Conservation (phyloP, 2,113 vertebrate genomes). For the Isurus oxyrinchus region DNA sequence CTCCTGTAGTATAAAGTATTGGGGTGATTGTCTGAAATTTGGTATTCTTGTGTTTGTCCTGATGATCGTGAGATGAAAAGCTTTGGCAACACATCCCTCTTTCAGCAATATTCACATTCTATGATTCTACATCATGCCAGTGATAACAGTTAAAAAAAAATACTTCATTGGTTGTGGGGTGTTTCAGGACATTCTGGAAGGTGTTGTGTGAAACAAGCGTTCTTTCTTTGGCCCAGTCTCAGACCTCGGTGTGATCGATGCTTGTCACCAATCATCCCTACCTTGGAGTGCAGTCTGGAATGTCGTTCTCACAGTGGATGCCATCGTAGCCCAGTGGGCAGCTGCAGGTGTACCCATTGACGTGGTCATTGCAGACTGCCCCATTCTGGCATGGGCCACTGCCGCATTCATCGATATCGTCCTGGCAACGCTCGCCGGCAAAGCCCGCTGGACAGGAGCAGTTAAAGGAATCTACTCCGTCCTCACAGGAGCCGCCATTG, state of each 20-base stretch:
- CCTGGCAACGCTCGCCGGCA: slow-evolving; percentile 11
- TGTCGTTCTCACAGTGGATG: slow-evolving; percentile 30
- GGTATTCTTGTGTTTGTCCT: neutral
- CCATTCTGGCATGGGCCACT: slow-evolving; percentile 10
- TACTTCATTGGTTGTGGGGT: neutral
- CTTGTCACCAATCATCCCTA: neutral
- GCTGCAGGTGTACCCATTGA: slow-evolving; percentile 33
- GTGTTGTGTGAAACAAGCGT: neutral
- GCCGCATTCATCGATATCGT: neutral
- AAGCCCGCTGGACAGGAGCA: neutral
- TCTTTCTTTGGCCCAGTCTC: neutral
- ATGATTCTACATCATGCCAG: neutral
- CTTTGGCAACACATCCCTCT: neutral
- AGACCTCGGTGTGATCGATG: too few species aligned
- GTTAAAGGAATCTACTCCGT: neutral
- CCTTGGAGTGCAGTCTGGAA: slow-evolving; percentile 40
- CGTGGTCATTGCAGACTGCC: neutral
- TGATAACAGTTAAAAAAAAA: neutral
- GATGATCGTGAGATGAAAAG: neutral
- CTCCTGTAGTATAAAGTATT: neutral
- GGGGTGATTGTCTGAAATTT: neutral
- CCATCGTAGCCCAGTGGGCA: slow-evolving; percentile 39
- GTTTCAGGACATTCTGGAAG: neutral
- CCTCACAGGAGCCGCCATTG: slow-evolving; percentile 23
- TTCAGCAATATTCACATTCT: neutral